Percentiles rank a stretch among this genome's conserved stretches.
phyloP scores from a whole-genome alignment of 2,888 invertebrate species.

The Ametastegia equiseti region DNA sequence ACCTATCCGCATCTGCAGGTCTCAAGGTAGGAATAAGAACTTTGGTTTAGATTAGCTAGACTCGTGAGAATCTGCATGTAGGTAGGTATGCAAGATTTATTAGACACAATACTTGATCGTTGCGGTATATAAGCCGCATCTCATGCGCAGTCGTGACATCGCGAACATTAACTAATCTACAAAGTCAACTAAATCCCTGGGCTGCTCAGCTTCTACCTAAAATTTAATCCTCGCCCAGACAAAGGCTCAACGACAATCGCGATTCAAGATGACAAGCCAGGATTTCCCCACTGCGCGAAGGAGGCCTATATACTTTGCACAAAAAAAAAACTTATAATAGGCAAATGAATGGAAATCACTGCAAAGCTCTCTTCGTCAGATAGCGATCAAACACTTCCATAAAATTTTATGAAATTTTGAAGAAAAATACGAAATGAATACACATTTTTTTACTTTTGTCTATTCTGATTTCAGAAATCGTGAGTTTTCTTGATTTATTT shows the following conservation, averaged over 20 bases:
- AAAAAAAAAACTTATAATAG: slow-evolving; percentile 5
- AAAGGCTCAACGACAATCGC: slow-evolving; percentile 6
- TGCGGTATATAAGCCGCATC: background rate
- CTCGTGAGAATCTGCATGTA: too few species aligned
- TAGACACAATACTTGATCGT: background rate
- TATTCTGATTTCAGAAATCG: too few species aligned
- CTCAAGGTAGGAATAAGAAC: too few species aligned
- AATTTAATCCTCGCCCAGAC: slow-evolving; percentile 5
- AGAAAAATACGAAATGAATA: too few species aligned
- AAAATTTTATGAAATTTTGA: too few species aligned
- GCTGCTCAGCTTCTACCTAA: slow-evolving; percentile 7
- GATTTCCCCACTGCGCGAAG: too few species aligned
- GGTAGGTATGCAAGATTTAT: background rate
- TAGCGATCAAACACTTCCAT: background rate
- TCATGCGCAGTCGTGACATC: background rate
- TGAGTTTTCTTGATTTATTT: too few species aligned
- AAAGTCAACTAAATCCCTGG: slow-evolving; percentile 12
- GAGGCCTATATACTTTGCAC: background rate
- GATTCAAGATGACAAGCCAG: background rate
- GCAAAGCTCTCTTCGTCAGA: background rate
- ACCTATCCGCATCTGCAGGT: too few species aligned
- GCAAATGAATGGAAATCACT: background rate
- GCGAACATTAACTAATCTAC: slow-evolving; percentile 16
- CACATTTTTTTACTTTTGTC: too few species aligned
- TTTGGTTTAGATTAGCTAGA: too few species aligned